Evolutionary conservation across 1,140 invertebrate genomes (phyloP), one percentile per base, ranked within the genome.

Genomic region (Manduca sexta): DNA sequence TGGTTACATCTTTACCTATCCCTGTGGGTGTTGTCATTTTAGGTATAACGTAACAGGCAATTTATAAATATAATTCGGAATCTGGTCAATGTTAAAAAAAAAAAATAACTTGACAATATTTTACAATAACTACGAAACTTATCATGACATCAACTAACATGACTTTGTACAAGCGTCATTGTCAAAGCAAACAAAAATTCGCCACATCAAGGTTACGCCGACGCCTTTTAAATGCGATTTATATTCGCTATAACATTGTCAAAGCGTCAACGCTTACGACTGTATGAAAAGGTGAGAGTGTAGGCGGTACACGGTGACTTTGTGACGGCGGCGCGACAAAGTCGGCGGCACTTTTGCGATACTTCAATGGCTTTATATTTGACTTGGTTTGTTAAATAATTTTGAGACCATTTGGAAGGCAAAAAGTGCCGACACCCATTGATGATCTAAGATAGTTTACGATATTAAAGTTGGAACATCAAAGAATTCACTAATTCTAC

Each of bases 171-270:
- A 12, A 29, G 6, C 21, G 12, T 46, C 44, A 29, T 39, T n/a
- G 14, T 37, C 30, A 51, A 45, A 45, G 41, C 49, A 52, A 51
- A 52, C 49, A 52, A 45, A 52, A 52, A 52, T 52, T 52, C 49
- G 49, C 49, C 49, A 52, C 49, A 52, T 52, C 49, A 52, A 46
- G 12, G 34, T 31, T 26, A 26, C 6, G 10, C 49, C 49, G 49
- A 45, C 44, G 13, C 8, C 37, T 45, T 51, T 45, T 52, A 52
- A n/a, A 52, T 52, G 12, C 40, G 45, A 52, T 52, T 46, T 52
- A 52, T 17, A 34, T 33, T 45, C 41, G 37, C 34, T 26, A 7
- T 12, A 8, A 18, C 16, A 15, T 43, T 31, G 5, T 13, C 31
- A 35, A 11, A 35, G 44, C 11, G 16, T 33, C 17, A 49, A 26